A percentile compares a stretch with the other conserved stretches of the same genome.
Conservation (phyloP, 2,113 vertebrate genomes). For the Pavo muticus region DNA sequence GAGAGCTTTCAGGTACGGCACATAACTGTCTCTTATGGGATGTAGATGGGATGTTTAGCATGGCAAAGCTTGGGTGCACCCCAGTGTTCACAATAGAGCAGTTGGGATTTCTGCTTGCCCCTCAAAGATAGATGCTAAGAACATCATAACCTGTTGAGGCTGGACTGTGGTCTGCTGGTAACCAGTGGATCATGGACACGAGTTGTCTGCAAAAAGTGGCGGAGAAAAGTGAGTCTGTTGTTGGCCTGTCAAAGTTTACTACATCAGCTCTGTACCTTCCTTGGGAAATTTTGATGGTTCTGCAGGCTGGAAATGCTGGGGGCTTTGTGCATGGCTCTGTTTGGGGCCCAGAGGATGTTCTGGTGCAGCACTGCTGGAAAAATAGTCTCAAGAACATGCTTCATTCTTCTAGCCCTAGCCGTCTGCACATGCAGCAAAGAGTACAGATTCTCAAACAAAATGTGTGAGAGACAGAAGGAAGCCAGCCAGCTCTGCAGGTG, state of each 20-base stretch:
- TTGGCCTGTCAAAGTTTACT: background rate
- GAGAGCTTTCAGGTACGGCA: background rate
- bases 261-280: background rate
- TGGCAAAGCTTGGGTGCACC: background rate
- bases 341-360: background rate
- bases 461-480: background rate
- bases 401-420: background rate
- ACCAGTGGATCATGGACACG: background rate
- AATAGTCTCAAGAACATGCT: background rate
- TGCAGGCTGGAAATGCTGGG: background rate
- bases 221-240: background rate
- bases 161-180: background rate
- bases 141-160: background rate
- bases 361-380: background rate
- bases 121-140: background rate
- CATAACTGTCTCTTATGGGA: background rate
- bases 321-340: background rate
- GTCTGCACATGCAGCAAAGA: accelerated
- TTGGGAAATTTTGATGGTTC: background rate
- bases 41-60: background rate
- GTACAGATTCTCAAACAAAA: background rate
- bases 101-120: background rate
- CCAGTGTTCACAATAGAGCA: background rate
- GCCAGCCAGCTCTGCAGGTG: background rate
- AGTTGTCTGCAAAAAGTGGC: background rate